Conservation (phyloP, 1,140 invertebrate species). For the Drosophila busckii region DNA sequence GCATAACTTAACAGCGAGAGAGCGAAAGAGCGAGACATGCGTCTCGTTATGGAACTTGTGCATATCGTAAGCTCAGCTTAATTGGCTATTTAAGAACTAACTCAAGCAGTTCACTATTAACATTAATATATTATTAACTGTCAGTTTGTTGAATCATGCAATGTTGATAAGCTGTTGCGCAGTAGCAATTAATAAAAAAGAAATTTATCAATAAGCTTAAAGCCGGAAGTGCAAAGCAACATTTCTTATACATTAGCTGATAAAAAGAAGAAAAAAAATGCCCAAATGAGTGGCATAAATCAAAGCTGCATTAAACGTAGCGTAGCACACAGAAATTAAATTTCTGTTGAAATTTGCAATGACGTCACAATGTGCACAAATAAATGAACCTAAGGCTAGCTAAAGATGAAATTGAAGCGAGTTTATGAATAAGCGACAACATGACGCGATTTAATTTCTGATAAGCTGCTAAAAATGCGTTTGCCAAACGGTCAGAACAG, state of each 20-base stretch:
- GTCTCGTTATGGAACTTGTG: too few relatives aligned
- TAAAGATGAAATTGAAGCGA: constrained; percentile 2
- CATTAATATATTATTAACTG: too few relatives aligned
- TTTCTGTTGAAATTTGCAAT: constrained; percentile 27
- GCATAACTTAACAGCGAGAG: too few relatives aligned
- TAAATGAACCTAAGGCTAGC: constrained; percentile 10
- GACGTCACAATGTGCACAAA: constrained; percentile 33
- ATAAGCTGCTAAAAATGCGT: constrained; percentile 34
- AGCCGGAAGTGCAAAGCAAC: constrained; percentile 34
- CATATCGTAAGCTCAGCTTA: too few relatives aligned
- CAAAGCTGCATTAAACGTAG: constrained; percentile 28
- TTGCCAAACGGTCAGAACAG: background rate
- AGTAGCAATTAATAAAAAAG: constrained; percentile 17
- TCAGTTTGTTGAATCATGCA: too few relatives aligned
- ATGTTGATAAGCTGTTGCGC: constrained; percentile 23
- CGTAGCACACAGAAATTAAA: constrained; percentile 24
- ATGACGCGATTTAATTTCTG: constrained; percentile 33
- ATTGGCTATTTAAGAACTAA: too few relatives aligned
- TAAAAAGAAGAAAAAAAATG: constrained; percentile 5
- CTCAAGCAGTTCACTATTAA: too few relatives aligned
- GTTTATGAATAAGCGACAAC: constrained; percentile 42
- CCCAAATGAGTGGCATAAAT: constrained; percentile 27
- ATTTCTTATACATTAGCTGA: constrained; percentile 31
- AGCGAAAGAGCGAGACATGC: too few relatives aligned
- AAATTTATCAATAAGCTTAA: constrained; percentile 25